phyloP scores from a whole-genome alignment of 2,113 vertebrate genomes.

The Colinus virginianus region DNA sequence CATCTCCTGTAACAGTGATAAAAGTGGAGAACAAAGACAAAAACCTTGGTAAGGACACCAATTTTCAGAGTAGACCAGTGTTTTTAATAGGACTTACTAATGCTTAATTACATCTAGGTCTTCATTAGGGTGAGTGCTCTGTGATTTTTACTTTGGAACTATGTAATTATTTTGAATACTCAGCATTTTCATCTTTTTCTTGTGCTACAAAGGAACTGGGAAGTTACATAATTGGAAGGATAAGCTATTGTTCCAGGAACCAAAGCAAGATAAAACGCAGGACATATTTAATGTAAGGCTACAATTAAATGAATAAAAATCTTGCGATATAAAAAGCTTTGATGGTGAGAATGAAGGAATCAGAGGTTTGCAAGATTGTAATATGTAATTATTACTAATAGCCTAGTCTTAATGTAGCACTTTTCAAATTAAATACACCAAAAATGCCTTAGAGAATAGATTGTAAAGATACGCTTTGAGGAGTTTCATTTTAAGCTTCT shows the following conservation, averaged over 20 bases:
- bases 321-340: constrained; percentile 41
- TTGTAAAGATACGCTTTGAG: not conserved
- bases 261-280: not conserved
- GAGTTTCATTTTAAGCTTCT: constrained; percentile 14
- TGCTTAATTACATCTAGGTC: not conserved
- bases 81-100: constrained; percentile 26
- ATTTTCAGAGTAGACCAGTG: not conserved
- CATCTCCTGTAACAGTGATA: not conserved
- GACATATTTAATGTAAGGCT: constrained; percentile 29
- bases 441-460: not conserved
- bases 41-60: not conserved
- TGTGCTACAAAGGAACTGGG: not conserved
- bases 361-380: constrained; percentile 23
- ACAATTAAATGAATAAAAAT: constrained; percentile 58
- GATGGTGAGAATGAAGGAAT: constrained; percentile 1
- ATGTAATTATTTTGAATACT: constrained; percentile 42
- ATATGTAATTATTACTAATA: constrained; percentile 49
- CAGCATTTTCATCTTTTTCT: constrained; percentile 27
- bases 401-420: not conserved
- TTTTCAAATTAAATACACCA: not conserved
- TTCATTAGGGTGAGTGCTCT: not conserved
- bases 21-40: not conserved
- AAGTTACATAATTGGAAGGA: constrained; percentile 18
- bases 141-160: constrained; percentile 6
- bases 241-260: constrained; percentile 50